Conservation (phyloP, 1,140 invertebrate genomes). For the Bombus ignitus region DNA sequence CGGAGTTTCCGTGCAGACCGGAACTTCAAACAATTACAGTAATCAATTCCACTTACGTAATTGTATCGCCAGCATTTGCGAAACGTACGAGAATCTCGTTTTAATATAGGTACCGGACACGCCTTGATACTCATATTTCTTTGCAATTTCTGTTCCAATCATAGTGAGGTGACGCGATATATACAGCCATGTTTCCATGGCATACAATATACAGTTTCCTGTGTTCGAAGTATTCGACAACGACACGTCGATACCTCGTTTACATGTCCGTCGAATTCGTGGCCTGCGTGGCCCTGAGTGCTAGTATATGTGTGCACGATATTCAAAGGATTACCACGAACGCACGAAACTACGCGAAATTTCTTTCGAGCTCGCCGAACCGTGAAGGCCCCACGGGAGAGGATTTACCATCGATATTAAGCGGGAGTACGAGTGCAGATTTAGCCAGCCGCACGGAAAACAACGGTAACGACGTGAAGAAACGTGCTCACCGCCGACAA, state of each 20-base stretch:
- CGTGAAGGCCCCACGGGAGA: constrained; percentile 8
- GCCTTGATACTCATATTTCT: constrained; percentile 18
- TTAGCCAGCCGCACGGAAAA: constrained; percentile 36
- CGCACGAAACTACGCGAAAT: neutral
- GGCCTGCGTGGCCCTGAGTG: neutral
- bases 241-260: constrained; percentile 10
- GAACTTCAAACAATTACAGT: constrained; percentile 60
- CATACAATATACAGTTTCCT: constrained; percentile 16
- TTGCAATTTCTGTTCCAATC: constrained; percentile 5
- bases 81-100: constrained; percentile 37
- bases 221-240: neutral
- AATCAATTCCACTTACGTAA: constrained; percentile 62
- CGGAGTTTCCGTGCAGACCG: constrained; percentile 59
- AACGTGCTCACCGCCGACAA: constrained; percentile 18
- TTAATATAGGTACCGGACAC: constrained; percentile 22
- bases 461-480: constrained; percentile 37
- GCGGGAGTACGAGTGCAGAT: neutral
- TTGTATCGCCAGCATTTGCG: constrained; percentile 36
- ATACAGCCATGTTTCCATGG: neutral
- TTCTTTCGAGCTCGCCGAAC: neutral
- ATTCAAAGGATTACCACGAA: neutral
- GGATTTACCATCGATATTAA: constrained; percentile 19
- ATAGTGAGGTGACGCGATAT: neutral
- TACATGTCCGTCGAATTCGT: neutral
- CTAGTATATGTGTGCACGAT: neutral